A percentile compares a stretch with the other conserved stretches of the same genome.
These are phyloP conservation scores for Etheostoma perlongum DNA, from an alignment of 2,797 vertebrate species.

Conservation along the genomic window DNA sequence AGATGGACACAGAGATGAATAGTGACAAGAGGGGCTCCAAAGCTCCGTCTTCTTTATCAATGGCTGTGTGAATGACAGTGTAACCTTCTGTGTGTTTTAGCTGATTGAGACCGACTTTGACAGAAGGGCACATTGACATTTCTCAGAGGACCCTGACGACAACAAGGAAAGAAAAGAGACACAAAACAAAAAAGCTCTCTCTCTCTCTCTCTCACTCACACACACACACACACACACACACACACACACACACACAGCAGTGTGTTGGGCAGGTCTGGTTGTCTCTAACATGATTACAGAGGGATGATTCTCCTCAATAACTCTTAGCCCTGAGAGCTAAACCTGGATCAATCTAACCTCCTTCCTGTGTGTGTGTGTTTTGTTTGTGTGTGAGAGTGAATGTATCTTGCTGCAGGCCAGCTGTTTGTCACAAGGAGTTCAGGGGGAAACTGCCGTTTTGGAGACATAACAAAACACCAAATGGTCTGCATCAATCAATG, in stretches of 20 bases:
- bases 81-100: slow-evolving; percentile 81
- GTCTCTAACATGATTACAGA: slow-evolving; percentile 86
- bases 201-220: slow-evolving; percentile 14
- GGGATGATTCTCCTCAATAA: slow-evolving; percentile 88
- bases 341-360: slow-evolving; percentile 86
- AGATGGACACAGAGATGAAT: slow-evolving; percentile 78
- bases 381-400: slow-evolving; percentile 13
- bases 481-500: neutral
- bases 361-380: slow-evolving; percentile 72
- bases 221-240: slow-evolving; percentile 10
- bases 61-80: slow-evolving; percentile 79
- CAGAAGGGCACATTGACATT: slow-evolving; percentile 83
- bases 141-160: slow-evolving; percentile 80
- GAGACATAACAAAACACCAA: slow-evolving; percentile 38
- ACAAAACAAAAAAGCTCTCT: slow-evolving; percentile 72
- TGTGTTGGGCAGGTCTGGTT: slow-evolving; percentile 82
- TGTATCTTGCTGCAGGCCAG: slow-evolving; percentile 64
- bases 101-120: slow-evolving; percentile 82
- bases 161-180: slow-evolving; percentile 77
- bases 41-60: slow-evolving; percentile 74
- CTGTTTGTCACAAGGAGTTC: slow-evolving; percentile 68
- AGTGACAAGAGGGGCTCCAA: slow-evolving; percentile 79
- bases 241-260: slow-evolving; percentile 36
- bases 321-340: slow-evolving; percentile 88
- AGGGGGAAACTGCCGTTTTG: slow-evolving; percentile 51